Evolutionary conservation across 2,888 invertebrate genomes (phyloP).

Genomic region (Neuroscelio doddi): DNA sequence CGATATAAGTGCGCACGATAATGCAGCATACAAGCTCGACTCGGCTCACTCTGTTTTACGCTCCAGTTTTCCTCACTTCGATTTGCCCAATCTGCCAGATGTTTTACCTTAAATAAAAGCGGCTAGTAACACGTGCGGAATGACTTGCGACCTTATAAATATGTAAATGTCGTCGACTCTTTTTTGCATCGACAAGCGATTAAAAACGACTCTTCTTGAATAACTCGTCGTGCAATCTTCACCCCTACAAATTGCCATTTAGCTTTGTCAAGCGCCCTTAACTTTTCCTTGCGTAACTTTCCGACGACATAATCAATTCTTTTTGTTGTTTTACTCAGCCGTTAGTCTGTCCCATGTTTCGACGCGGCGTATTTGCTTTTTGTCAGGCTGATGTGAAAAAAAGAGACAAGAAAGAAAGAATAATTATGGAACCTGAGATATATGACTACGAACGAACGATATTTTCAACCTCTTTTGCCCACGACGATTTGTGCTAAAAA

Average conservation of each 20-base stretch:
- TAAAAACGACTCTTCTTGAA: constrained; percentile 14
- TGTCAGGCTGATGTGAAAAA: constrained; percentile 30
- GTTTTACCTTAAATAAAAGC: constrained; percentile 39
- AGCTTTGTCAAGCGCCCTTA: constrained; percentile 29
- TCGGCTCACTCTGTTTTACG: constrained; percentile 41
- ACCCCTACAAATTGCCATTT: constrained; percentile 35
- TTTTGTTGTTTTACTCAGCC: constrained; percentile 18
- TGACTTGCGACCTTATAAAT: constrained; percentile 45
- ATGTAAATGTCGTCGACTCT: constrained; percentile 36
- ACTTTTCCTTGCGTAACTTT: constrained; percentile 22
- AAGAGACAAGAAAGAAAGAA: constrained; percentile 28
- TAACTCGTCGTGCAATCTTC: constrained; percentile 14
- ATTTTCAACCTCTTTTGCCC: too few species aligned
- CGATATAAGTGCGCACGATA: constrained; percentile 39
- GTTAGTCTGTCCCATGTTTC: constrained; percentile 38
- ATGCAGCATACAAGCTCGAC: constrained; percentile 39
- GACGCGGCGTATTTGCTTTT: constrained; percentile 37
- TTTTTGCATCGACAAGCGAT: constrained; percentile 33
- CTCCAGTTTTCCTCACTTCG: constrained; percentile 41
- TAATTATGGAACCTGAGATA: constrained; percentile 36
- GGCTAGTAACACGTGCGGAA: constrained; percentile 40
- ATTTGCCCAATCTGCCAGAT: constrained; percentile 33
- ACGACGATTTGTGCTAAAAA: too few species aligned
- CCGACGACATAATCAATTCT: constrained; percentile 25
- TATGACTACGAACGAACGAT: too few species aligned